Base-by-base conservation (phyloP, 2,797 vertebrate species). In the Chelonia mydas region DNA sequence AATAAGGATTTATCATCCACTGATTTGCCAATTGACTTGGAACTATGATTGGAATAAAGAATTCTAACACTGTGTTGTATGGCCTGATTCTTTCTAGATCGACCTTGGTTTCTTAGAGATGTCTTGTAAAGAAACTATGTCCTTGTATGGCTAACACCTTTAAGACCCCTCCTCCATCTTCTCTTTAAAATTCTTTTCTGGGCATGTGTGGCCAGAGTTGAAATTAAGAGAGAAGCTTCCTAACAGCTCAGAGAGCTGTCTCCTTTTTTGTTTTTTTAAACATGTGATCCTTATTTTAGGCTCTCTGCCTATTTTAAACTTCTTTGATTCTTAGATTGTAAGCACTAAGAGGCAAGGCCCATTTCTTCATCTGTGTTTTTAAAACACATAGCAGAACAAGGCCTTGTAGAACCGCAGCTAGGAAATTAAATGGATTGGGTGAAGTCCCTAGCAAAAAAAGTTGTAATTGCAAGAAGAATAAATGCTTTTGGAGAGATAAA, bases 1-100 rank as follows among this genome's bases (percentile, higher is more conserved):
- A 92, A 91, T 65, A 74, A 78, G 83, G 59, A 96, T 94, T 96
- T 95, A 95, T 89, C 91, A 31, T 47, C 86, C 81, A 61, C 78
- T 85, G 93, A 92, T 45, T 76, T 89, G 79, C 51, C 15, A 87
- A 83, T 53, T 90, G 93, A 76, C 37, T 90, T 77, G n/a, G 41
- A 94, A 81, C 81, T 94, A 90, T 54, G 91, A 95, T 92, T 83
- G 50, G 0, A 1, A 68, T 3, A 16, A 93, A 31, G 81, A 95
- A 92, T 49, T 59, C 76, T 80, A 87, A 95, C 92, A 86, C 59
- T 54, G 65, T 86, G 88, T 41, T 94, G 3, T n/a, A 47, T 61
- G 81, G 68, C n/a, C 65, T 89, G 0, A 45, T 93, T 94, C 83
- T 95, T 95, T 96, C 85, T 50, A 88, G 47, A 93, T 83, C 37